A percentile compares a stretch with the other conserved stretches of the same genome.
These are phyloP conservation scores for Zaprionus tsacasi DNA, from an alignment of 1,140 invertebrate genomes.

Conservation along the genomic window DNA sequence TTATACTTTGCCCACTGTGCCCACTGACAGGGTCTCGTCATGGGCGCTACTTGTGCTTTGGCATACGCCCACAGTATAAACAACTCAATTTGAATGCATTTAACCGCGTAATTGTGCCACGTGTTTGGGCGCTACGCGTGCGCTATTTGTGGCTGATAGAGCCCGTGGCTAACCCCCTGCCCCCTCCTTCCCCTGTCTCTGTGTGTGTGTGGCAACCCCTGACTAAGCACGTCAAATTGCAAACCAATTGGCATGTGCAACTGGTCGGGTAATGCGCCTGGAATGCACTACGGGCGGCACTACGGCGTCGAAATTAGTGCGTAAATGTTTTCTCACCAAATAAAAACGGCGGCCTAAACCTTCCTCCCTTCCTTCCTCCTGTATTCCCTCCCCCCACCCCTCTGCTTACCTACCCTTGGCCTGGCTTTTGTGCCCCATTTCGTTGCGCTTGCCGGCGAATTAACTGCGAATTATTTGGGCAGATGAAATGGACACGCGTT, in stretches of 20 bases:
- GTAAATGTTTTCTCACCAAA: conserved; percentile 84
- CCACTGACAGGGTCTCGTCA: neutral
- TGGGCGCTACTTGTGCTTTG: neutral
- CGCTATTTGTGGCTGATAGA: conserved; percentile 68
- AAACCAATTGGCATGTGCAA: conserved; percentile 82
- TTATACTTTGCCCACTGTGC: neutral
- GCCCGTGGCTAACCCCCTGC: conserved; percentile 19
- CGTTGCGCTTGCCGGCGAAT: conserved; percentile 79
- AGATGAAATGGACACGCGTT: conserved; percentile 64
- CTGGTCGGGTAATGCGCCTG: conserved; percentile 70
- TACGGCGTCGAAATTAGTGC: conserved; percentile 76
- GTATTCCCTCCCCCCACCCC: no score
- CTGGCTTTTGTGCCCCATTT: conserved; percentile 71
- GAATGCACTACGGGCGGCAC: conserved; percentile 22
- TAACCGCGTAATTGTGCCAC: conserved; percentile 83
- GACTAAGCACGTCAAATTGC: conserved; percentile 75
- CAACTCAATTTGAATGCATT: conserved; percentile 84
- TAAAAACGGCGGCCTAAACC: conserved; percentile 51
- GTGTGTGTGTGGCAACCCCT: neutral
- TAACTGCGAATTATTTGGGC: conserved; percentile 78
- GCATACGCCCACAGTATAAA: conserved; percentile 78
- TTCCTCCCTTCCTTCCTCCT: neutral
- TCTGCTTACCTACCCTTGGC: conserved; percentile 9
- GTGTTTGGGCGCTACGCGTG: conserved; percentile 72
- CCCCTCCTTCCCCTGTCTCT: neutral